These are phyloP conservation scores for Agrotis clavis DNA, from an alignment of 2,888 invertebrate species.

Conservation along the genomic window DNA sequence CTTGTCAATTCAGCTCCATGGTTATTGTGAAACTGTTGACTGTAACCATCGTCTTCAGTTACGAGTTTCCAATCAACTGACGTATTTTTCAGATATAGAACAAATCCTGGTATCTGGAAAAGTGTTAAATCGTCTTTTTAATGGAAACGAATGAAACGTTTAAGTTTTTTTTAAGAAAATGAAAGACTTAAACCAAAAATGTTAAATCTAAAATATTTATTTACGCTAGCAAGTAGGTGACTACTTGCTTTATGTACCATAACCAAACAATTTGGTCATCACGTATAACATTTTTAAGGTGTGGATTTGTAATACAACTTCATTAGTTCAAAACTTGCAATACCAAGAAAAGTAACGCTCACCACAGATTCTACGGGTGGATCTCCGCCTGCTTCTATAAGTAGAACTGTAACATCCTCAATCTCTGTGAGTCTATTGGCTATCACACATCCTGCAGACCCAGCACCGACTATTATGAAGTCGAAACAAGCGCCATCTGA, in stretches of 20 bases:
- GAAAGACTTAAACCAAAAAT: too few species aligned
- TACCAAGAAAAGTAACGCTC: neutral
- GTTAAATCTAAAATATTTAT: too few species aligned
- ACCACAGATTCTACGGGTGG: constrained; percentile 57
- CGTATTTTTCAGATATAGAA: constrained; percentile 41
- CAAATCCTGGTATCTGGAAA: constrained; percentile 40
- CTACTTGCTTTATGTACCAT: too few species aligned
- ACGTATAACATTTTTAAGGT: neutral
- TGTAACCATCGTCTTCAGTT: constrained; percentile 69
- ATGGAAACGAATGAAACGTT: neutral
- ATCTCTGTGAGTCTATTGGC: constrained; percentile 90
- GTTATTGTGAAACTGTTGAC: constrained; percentile 47
- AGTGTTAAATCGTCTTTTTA: neutral
- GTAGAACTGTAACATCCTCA: constrained; percentile 73
- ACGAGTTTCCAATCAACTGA: constrained; percentile 74
- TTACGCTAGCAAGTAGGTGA: too few species aligned
- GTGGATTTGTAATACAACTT: neutral
- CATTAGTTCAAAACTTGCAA: neutral
- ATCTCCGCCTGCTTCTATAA: constrained; percentile 90
- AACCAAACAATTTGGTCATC: neutral
- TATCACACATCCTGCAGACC: constrained; percentile 91
- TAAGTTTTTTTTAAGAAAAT: too few species aligned
- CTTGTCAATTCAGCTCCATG: constrained; percentile 72
- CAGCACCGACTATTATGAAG: constrained; percentile 91
- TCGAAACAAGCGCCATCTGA: constrained; percentile 81